Conservation (phyloP, 2,113 vertebrate species). For the Apteryx mantelli region DNA sequence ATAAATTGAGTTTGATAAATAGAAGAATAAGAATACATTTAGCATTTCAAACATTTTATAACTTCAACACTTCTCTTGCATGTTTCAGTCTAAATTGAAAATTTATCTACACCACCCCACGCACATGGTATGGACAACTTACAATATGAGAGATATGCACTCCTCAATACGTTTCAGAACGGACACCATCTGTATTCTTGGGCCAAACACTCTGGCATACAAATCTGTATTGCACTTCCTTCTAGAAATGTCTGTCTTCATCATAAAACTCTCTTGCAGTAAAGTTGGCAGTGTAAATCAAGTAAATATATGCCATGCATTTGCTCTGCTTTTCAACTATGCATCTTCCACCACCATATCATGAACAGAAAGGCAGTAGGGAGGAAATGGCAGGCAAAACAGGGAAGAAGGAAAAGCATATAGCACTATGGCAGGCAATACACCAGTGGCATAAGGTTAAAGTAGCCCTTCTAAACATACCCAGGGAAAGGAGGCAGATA, state of each 20-base stretch:
- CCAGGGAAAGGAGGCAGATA: background rate
- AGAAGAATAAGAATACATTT: background rate
- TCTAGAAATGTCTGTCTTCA: background rate
- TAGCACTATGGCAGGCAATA: background rate
- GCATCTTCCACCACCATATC: background rate
- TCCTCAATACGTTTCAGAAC: background rate
- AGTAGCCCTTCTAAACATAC: background rate
- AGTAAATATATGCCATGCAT: background rate
- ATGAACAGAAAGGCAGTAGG: background rate
- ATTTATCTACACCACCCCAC: background rate
- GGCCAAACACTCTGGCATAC: background rate
- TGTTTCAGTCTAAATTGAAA: background rate
- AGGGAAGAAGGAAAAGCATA: background rate
- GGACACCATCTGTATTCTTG: background rate
- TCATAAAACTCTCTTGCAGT: background rate
- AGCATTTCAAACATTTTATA: background rate
- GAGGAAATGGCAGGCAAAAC: background rate
- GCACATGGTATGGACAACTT: background rate
- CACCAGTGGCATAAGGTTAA: background rate
- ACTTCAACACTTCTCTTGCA: background rate
- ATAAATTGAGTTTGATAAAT: background rate
- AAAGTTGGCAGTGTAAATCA: background rate
- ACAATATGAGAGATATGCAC: background rate
- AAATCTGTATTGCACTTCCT: background rate
- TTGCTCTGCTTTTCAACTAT: background rate